These are phyloP conservation scores for Isichthys henryi DNA, from an alignment of 2,113 vertebrate species.

Conservation along the genomic window DNA sequence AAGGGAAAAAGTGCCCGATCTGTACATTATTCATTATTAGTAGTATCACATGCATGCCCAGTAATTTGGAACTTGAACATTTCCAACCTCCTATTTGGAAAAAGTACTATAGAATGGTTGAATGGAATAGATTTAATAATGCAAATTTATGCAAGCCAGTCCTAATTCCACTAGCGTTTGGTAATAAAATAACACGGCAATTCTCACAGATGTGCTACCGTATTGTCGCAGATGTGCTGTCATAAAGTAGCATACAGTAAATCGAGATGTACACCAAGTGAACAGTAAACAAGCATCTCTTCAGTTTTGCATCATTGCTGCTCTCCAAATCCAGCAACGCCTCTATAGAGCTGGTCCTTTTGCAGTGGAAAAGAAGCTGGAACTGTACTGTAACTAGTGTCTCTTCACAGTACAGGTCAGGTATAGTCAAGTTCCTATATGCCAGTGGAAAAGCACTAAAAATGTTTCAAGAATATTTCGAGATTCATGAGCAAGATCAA, in stretches of 20 bases:
- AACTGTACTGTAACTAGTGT: background rate
- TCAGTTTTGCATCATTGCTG: background rate
- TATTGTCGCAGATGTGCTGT: background rate
- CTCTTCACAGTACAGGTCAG: background rate
- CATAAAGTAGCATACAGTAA: background rate
- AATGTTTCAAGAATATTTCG: background rate
- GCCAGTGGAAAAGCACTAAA: background rate
- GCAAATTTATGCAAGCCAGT: background rate
- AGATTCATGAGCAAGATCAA: background rate
- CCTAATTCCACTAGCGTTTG: background rate
- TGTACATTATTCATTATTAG: background rate
- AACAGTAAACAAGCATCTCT: background rate
- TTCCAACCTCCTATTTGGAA: background rate
- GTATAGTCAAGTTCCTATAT: background rate
- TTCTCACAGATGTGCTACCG: background rate
- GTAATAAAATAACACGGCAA: background rate
- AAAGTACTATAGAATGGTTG: no score
- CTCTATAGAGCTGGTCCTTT: background rate
- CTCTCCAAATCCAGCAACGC: background rate
- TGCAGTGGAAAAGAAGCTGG: background rate
- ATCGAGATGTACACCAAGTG: background rate
- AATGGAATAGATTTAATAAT: background rate
- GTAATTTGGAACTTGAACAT: background rate
- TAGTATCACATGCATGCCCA: background rate
- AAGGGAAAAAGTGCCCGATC: background rate